Percentiles rank a stretch among this genome's conserved stretches.
Evolutionary conservation across 2,797 vertebrate genomes (phyloP).

Genomic region (Sardinella longiceps): DNA sequence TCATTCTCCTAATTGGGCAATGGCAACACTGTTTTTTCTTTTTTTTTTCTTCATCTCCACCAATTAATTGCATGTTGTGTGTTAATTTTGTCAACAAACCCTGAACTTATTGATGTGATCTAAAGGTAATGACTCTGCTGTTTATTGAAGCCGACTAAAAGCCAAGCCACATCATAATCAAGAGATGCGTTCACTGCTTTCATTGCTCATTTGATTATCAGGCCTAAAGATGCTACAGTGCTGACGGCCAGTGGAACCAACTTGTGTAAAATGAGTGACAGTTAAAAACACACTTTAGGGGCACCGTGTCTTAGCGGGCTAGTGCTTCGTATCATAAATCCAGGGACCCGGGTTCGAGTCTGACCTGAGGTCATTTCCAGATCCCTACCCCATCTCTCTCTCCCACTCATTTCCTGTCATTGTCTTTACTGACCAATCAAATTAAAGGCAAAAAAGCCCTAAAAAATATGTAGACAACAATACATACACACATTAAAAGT

Average conservation of each 20-base stretch:
- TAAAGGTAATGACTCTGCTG: background rate
- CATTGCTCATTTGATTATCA: background rate
- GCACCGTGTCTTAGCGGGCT: too few relatives aligned
- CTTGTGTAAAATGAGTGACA: background rate
- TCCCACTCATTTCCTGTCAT: too few relatives aligned
- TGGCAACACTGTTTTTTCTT: background rate
- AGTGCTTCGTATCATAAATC: too few relatives aligned
- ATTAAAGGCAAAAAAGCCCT: too few relatives aligned
- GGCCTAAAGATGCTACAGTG: background rate
- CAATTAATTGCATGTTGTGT: slow-evolving; percentile 5
- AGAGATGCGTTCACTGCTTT: background rate
- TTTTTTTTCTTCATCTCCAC: background rate
- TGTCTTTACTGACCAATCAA: too few relatives aligned
- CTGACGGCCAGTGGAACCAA: background rate
- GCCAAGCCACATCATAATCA: background rate
- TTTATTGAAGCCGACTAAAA: background rate
- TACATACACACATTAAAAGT: too few relatives aligned
- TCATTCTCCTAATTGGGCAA: background rate
- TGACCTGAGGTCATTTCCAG: too few relatives aligned
- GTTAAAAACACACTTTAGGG: too few relatives aligned
- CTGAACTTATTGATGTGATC: background rate
- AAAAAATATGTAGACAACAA: too few relatives aligned
- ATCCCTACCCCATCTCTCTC: too few relatives aligned
- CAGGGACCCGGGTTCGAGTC: too few relatives aligned
- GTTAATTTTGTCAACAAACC: background rate